Evolutionary conservation across 2,888 invertebrate genomes (phyloP).

Genomic region (Galerucella nymphaeae): DNA sequence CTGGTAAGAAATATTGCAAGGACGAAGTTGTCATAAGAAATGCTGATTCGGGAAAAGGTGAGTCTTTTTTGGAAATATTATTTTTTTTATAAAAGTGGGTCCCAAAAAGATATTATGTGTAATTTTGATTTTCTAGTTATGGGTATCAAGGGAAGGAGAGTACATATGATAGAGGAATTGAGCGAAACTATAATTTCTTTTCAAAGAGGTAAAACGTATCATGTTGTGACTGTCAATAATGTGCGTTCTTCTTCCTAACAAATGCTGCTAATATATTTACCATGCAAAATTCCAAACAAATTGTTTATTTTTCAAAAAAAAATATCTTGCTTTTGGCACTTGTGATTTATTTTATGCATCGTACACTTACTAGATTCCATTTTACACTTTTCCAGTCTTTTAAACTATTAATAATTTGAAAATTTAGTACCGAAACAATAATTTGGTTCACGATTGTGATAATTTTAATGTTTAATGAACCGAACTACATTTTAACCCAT

Average conservation of each 20-base stretch:
- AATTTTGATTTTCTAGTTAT: slow-evolving; percentile 80
- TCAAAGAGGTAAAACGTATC: slow-evolving; percentile 90
- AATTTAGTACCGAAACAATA: too few species aligned
- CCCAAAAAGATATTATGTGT: slow-evolving; percentile 12
- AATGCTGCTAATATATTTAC: not conserved
- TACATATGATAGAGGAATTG: slow-evolving; percentile 98
- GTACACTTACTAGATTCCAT: too few species aligned
- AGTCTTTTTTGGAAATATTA: slow-evolving; percentile 2
- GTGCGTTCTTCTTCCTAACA: slow-evolving; percentile 15
- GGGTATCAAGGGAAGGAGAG: slow-evolving; percentile 98
- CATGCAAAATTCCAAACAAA: too few species aligned
- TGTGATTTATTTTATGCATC: too few species aligned
- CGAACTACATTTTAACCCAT: too few species aligned
- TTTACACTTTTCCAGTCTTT: too few species aligned
- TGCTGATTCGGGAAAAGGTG: slow-evolving; percentile 96
- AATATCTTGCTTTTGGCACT: too few species aligned
- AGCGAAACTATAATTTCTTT: slow-evolving; percentile 99
- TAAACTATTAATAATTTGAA: too few species aligned
- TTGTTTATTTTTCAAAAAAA: too few species aligned
- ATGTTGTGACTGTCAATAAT: slow-evolving; percentile 9
- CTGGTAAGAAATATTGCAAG: slow-evolving; percentile 93
- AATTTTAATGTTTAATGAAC: too few species aligned
- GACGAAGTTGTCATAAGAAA: slow-evolving; percentile 94
- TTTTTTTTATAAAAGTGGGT: not conserved
- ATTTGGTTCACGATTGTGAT: too few species aligned